phyloP scores from a whole-genome alignment of 2,888 invertebrate species.

The Caenorhabditis sp. region DNA sequence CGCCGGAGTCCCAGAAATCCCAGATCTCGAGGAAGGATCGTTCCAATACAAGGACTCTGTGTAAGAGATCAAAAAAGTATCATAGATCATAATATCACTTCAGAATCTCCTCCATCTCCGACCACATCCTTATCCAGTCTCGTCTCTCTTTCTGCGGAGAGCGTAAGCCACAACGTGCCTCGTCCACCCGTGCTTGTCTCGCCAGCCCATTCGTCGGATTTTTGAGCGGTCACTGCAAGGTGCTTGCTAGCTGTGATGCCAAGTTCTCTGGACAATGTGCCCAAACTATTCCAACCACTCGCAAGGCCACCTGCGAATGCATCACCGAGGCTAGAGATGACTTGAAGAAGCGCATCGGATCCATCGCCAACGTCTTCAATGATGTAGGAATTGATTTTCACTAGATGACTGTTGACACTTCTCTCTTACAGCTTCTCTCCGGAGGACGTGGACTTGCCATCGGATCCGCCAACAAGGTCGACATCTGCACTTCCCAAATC shows the following conservation, averaged over 20 bases:
- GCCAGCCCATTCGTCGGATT: conserved; percentile 81
- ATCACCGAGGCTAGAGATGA: conserved; percentile 82
- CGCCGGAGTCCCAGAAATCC: conserved; percentile 81
- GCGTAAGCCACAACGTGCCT: conserved; percentile 81
- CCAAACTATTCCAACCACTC: conserved; percentile 71
- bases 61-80: conserved; percentile 67
- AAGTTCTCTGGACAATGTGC: conserved; percentile 75
- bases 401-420: not conserved
- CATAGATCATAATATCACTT: conserved; percentile 10
- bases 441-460: conserved; percentile 79
- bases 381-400: conserved; percentile 61
- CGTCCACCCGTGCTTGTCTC: conserved; percentile 78
- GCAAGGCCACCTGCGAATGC: conserved; percentile 80
- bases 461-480: conserved; percentile 80
- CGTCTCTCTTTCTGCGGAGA: conserved; percentile 82
- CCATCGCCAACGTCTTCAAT: conserved; percentile 77
- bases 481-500: conserved; percentile 81
- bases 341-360: conserved; percentile 81
- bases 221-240: conserved; percentile 79
- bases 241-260: conserved; percentile 70
- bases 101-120: conserved; percentile 83
- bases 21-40: conserved; percentile 82
- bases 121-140: conserved; percentile 82
- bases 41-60: conserved; percentile 81
- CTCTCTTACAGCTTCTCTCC: conserved; percentile 73